Base-by-base conservation (phyloP, 2,113 vertebrate genomes). In the Cyanoramphus novaezelandiae region DNA sequence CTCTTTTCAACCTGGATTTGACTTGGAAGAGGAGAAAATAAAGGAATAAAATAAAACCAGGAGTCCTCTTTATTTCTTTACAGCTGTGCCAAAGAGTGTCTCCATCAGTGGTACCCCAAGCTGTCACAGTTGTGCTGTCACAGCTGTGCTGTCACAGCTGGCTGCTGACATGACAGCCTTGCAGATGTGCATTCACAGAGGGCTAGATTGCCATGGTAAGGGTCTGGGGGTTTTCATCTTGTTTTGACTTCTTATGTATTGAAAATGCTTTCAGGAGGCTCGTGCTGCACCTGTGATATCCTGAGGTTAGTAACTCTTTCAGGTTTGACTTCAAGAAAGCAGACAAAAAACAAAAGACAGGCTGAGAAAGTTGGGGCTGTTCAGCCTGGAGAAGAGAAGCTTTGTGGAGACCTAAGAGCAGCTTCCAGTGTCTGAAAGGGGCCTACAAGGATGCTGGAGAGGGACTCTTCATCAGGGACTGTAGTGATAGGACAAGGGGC, bases 1-100 rank as follows among this genome's bases (percentile, higher is more conserved):
- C 64, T 86, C 90, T 96, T 90, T 93, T 93, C 86, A 95, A 92
- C 91, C 90, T 90, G 64, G 59, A 76, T 87, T 93, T 97, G 95
- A 93, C 93, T 93, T 92, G 69, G 46, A 81, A 68, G 23, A 80
- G 29, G 17, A 14, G 33, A 44, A 52, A 55, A 24, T 50, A 46
- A n/a, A 24, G 13, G 16, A 47, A 9, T 23, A 46, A 37, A 50
- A 29, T 10, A 13, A 17, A 19, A 83, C 53, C 72, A 72, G 23
- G 81, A 95, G 49, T 35, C n/a, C 8, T 9, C 13, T 94, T 82
- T 2, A 0, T 75, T 86, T 91, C 39, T 49, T 46, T 17, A 76
- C 23, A 14, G 55, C 13, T 39, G 35, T n/a, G 33, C 31, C 52
- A 50, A 46, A n/a, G 11, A 82, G 8, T 11, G 9, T 13, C 41